These are phyloP conservation scores for Uropetala carovei DNA, from an alignment of 2,888 invertebrate species.

Conservation along the genomic window DNA sequence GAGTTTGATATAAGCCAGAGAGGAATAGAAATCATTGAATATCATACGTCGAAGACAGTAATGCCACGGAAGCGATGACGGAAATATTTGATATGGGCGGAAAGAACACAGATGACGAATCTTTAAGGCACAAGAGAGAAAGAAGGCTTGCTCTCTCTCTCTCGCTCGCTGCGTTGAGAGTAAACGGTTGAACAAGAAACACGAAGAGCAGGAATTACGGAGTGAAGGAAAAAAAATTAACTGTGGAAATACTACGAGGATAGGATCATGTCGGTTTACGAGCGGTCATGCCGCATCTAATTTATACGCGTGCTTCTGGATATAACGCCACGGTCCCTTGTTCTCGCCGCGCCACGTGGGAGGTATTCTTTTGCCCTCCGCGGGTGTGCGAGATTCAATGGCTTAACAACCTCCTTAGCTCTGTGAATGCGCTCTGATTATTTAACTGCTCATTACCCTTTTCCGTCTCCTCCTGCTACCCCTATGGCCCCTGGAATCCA, in stretches of 20 bases:
- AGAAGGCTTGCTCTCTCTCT: not conserved
- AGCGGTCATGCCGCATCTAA: slow-evolving; percentile 13
- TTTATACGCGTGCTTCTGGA: slow-evolving; percentile 11
- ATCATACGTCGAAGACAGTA: too few relatives aligned
- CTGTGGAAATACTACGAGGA: not conserved
- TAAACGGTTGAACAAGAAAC: not conserved
- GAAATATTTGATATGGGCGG: too few relatives aligned
- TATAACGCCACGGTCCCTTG: not conserved
- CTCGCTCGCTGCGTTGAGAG: not conserved
- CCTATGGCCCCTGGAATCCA: not conserved
- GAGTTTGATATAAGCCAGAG: too few relatives aligned
- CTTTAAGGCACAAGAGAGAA: not conserved
- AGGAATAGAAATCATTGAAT: too few relatives aligned
- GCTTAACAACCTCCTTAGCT: slow-evolving; percentile 4
- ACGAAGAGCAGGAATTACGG: not conserved
- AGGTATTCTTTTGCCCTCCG: not conserved
- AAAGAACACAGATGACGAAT: too few relatives aligned
- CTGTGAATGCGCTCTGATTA: not conserved
- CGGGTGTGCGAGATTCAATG: slow-evolving; percentile 16
- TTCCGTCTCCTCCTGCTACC: not conserved
- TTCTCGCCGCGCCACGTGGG: slow-evolving; percentile 30
- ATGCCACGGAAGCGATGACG: too few relatives aligned
- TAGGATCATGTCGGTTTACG: not conserved
- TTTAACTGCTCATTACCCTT: slow-evolving; percentile 12
- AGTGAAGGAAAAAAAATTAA: not conserved